Evolutionary conservation across 2,797 vertebrate species (phyloP).

Genomic region (Numenius phaeopus): DNA sequence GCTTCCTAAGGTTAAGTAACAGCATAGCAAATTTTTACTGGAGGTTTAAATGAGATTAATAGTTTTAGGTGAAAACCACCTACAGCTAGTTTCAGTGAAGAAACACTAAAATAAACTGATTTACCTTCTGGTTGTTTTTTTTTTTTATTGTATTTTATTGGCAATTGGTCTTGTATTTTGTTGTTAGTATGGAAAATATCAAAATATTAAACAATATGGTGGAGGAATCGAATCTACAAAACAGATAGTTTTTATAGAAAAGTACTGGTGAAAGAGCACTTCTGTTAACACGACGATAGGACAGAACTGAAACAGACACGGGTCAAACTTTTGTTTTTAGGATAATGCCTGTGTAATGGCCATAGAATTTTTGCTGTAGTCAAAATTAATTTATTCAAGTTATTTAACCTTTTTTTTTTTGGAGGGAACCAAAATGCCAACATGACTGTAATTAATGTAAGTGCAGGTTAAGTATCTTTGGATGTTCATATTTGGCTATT

Average conservation of each 20-base stretch:
- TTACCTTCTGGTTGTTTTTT: background rate
- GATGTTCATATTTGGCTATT: background rate
- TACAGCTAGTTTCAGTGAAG: conserved; percentile 5
- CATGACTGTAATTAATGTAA: background rate
- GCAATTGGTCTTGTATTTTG: background rate
- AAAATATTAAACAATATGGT: background rate
- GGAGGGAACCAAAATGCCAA: background rate
- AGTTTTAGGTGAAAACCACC: conserved; percentile 40
- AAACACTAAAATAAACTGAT: background rate
- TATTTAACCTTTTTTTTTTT: background rate
- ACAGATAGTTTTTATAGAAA: background rate
- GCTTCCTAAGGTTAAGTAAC: background rate
- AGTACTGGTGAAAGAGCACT: background rate
- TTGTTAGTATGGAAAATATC: background rate
- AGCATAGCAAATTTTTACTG: background rate
- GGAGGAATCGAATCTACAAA: background rate
- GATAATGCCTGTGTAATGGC: background rate
- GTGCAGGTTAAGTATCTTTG: background rate
- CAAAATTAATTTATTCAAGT: background rate
- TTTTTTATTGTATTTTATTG: background rate
- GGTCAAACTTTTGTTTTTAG: background rate
- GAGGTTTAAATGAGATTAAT: conserved; percentile 56
- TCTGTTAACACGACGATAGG: background rate
- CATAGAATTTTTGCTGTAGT: background rate
- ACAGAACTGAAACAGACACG: background rate